A percentile compares a stretch with the other conserved stretches of the same genome.
These are phyloP conservation scores for Philantomba maxwellii DNA, from an alignment of 2,113 vertebrate species.

Conservation along the genomic window DNA sequence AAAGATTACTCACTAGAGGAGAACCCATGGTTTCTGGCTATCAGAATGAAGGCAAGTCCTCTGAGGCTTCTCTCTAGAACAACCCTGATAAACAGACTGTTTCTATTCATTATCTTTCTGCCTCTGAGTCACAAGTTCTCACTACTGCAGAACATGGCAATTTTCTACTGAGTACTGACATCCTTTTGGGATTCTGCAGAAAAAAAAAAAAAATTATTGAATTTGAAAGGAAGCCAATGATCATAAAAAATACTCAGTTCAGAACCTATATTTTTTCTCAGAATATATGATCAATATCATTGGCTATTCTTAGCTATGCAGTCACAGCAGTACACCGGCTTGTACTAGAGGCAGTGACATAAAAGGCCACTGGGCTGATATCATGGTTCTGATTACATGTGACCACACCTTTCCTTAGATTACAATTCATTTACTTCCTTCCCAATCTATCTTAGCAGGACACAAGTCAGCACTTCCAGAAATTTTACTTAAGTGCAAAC, in stretches of 20 bases:
- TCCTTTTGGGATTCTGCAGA: slow-evolving; percentile 32
- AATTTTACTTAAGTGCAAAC: not conserved
- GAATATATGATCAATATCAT: not conserved
- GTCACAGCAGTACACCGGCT: not conserved
- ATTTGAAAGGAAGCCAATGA: slow-evolving; percentile 38
- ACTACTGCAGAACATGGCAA: slow-evolving; percentile 12
- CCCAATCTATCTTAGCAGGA: not conserved
- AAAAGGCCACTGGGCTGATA: not conserved
- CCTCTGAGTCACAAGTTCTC: slow-evolving; percentile 49
- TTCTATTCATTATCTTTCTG: slow-evolving; percentile 30
- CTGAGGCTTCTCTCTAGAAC: not conserved
- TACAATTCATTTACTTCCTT: not conserved
- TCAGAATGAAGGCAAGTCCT: not conserved
- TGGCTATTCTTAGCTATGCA: not conserved
- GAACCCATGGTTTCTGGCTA: not conserved
- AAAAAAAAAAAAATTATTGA: not conserved
- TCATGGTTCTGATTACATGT: not conserved
- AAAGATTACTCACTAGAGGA: not conserved
- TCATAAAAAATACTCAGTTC: slow-evolving; percentile 7
- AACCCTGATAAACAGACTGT: not conserved
- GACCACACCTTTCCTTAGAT: not conserved
- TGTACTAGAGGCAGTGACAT: not conserved
- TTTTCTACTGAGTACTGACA: slow-evolving; percentile 32
- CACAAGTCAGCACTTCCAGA: not conserved
- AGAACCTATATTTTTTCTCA: not conserved